A percentile compares a stretch with the other conserved stretches of the same genome.
Evolutionary conservation across 2,888 invertebrate genomes (phyloP).

Genomic region (Lottia scabra): DNA sequence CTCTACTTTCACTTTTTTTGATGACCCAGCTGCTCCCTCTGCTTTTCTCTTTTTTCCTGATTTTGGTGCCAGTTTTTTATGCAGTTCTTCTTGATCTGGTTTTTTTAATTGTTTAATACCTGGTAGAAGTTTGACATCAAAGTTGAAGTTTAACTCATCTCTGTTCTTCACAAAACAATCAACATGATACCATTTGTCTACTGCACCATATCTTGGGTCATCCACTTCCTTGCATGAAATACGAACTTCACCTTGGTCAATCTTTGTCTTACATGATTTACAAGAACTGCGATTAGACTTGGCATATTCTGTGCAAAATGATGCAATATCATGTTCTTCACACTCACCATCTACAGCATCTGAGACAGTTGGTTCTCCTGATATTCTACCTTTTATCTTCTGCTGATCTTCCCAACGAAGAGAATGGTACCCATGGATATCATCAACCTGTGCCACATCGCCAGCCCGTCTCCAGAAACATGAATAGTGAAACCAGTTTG

Average conservation of each 20-base stretch:
- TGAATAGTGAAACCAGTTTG: slow-evolving; percentile 88
- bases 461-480: slow-evolving; percentile 90
- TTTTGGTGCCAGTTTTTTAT: slow-evolving; percentile 58
- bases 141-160: slow-evolving; percentile 77
- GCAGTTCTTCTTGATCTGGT: slow-evolving; percentile 70
- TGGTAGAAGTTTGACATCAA: slow-evolving; percentile 74
- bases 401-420: slow-evolving; percentile 88
- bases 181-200: slow-evolving; percentile 90
- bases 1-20: slow-evolving; percentile 56
- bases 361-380: slow-evolving; percentile 42
- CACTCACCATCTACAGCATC: slow-evolving; percentile 24
- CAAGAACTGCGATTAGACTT: slow-evolving; percentile 86
- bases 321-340: slow-evolving; percentile 47
- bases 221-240: slow-evolving; percentile 88
- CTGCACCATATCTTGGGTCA: slow-evolving; percentile 85
- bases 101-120: slow-evolving; percentile 79
- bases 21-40: slow-evolving; percentile 31
- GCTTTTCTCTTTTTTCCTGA: slow-evolving; percentile 52
- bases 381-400: slow-evolving; percentile 74
- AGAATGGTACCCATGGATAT: slow-evolving; percentile 77
- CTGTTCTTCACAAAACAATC: slow-evolving; percentile 87
- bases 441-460: slow-evolving; percentile 77
- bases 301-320: slow-evolving; percentile 81
- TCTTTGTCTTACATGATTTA: slow-evolving; percentile 86
- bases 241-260: slow-evolving; percentile 82